These are phyloP conservation scores for Sander vitreus DNA, from an alignment of 2,113 vertebrate genomes.

Conservation along the genomic window DNA sequence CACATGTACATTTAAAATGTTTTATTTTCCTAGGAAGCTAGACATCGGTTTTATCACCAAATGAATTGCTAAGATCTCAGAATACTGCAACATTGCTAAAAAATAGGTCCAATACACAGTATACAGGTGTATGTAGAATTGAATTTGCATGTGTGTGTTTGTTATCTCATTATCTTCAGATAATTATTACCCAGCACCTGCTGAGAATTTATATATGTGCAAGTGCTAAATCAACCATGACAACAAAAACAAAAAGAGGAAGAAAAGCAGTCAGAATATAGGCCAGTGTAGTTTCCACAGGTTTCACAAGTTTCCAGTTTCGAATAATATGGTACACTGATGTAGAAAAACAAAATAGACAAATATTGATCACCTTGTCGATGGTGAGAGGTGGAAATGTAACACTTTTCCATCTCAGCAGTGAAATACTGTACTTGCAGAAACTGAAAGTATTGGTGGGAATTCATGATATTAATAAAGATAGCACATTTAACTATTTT, in stretches of 20 bases:
- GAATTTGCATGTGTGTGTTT: neutral
- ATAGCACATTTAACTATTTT: neutral
- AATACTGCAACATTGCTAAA: neutral
- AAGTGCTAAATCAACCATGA: constrained; percentile 16
- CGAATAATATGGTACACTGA: constrained; percentile 16
- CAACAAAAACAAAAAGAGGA: constrained; percentile 9
- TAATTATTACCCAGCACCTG: constrained; percentile 7
- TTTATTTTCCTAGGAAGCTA: neutral
- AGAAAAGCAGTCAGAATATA: constrained; percentile 1
- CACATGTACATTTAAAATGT: neutral
- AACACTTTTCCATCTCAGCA: constrained; percentile 21
- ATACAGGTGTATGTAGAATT: neutral
- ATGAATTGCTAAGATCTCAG: neutral
- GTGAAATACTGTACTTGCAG: neutral
- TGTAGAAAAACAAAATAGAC: constrained; percentile 26
- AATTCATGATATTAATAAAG: constrained; percentile 4
- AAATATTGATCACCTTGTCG: constrained; percentile 30
- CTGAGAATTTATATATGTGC: neutral
- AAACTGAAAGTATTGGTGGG: constrained; percentile 1
- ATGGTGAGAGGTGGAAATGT: constrained; percentile 20
- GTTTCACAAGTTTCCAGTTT: constrained; percentile 23
- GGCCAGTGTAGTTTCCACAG: constrained; percentile 23
- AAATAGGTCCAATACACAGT: neutral
- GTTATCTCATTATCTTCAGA: neutral
- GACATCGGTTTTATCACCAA: neutral